Evolutionary conservation across 2,888 invertebrate species (phyloP), one percentile per base, ranked within the genome.

Genomic region (Eudasyphora cyanicolor): DNA sequence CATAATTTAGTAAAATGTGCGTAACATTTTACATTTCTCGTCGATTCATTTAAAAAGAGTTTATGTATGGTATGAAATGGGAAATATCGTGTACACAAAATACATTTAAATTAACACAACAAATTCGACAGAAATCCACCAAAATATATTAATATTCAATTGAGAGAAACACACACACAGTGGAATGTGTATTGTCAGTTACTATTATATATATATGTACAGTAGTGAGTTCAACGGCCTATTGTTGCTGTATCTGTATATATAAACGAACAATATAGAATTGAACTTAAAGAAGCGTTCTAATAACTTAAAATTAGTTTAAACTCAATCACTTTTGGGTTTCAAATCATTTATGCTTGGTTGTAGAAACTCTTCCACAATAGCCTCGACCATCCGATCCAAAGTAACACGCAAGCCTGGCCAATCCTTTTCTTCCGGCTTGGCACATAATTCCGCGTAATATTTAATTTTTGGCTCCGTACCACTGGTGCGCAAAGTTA

Each of bases 381-480:
- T 95, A 35, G 94, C 95, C 35, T 94, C 92, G 0, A 98, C 96
- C 94, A 98, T 96, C 86, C 95, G 94, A 19, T 94, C 93, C 8
- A 97, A 92, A 79, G 94, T 94, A 0, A 87, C 87, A 82, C 94
- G 93, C 76, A 96, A 93, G 67, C 93, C 92, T 49, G 94, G 93
- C 91, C 95, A 94, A 91, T 97, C 94, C 94, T 93, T 93, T 87
- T 95, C 93, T 19, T 93, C 93, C 14, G 95, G 95, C 60, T 93
- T 91, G 81, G 96, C 95, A 86, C 96, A 95, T 78, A 98, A 93
- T 92, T 99, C 99, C 0, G 97, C 96, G 93, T 99, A 99, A 92
- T 98, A 99, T 93, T 99, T 99, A 88, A 99, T 95, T 92, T 99
- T 99, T 54, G 99, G 99, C 92, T 99, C 99, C 0, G 99, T 99